Base-by-base conservation (phyloP, 2,797 vertebrate genomes). In the Cyclopterus lumpus region DNA sequence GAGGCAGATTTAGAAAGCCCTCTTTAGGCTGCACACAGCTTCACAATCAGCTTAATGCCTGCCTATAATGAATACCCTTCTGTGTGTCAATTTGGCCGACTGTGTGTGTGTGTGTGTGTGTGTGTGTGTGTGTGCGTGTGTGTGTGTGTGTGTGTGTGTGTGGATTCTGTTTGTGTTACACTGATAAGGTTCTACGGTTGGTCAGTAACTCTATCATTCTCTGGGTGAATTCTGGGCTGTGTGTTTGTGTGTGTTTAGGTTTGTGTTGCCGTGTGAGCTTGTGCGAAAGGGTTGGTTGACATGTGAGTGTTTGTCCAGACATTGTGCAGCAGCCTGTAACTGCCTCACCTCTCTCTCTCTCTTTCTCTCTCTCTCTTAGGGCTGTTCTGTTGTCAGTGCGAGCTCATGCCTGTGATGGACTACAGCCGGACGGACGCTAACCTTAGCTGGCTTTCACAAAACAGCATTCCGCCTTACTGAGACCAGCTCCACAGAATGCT, bases 401-500 rank as follows among this genome's bases (percentile, higher is more conserved):
- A 91, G 79, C 88, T 84, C 91, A 85, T 85, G 91, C 87, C 88
- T 90, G 93, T 91, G 93, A 96, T 95, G 95, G 94, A 95, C 92
- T 88, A 89, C 93, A 91, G 91, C 86, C 85, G 87, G 87, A 93
- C 79, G 85, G 89, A 90, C 77, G 75, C 93, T 93, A 93, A 94
- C 88, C 91, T 86, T 84, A 90, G 88, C 91, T 89, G 94, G 92
- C 86, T 82, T 93, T 93, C 90, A 83, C 88, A 79, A 90, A 93
- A 92, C 92, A 90, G 90, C 92, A 93, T 91, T 94, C 91, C 90
- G 92, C 92, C 82, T 93, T 90, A 93, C 85, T 91, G 91, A 95
- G 91, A 94, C 92, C 93, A 95, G 92, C 90, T 92, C 92, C 94
- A 88, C 95, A 96, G 94, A 96, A 96, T 96, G 95, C 95, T 96